phyloP scores from a whole-genome alignment of 1,140 invertebrate species.

The Scaptomyza hsui region DNA sequence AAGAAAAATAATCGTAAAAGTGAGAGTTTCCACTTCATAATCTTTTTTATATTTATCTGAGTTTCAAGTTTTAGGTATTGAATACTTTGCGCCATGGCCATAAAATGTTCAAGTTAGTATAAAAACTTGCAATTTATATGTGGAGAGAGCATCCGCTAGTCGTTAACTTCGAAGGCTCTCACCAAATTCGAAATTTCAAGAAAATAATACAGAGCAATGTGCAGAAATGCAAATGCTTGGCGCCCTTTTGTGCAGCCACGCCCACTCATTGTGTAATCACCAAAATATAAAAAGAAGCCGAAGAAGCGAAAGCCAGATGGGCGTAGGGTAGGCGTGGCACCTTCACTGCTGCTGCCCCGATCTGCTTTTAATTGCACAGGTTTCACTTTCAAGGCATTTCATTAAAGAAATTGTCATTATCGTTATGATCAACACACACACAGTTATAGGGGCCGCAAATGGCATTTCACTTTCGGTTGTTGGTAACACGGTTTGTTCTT shows the following conservation, averaged over 20 bases:
- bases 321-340: constrained; percentile 45
- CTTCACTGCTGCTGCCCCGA: constrained; percentile 12
- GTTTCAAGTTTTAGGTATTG: constrained; percentile 37
- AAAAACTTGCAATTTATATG: too few species aligned
- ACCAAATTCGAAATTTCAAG: constrained; percentile 8
- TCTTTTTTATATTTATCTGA: constrained; percentile 52
- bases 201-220: constrained; percentile 22
- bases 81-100: constrained; percentile 23
- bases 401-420: constrained; percentile 77
- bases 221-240: constrained; percentile 60
- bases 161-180: neutral
- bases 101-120: constrained; percentile 10
- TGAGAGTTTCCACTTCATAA: constrained; percentile 80
- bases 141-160: constrained; percentile 10
- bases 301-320: constrained; percentile 40
- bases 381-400: constrained; percentile 80
- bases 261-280: constrained; percentile 64
- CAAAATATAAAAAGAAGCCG: constrained; percentile 13
- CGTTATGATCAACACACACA: constrained; percentile 57
- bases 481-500: constrained; percentile 65
- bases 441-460: constrained; percentile 14
- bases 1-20: constrained; percentile 82
- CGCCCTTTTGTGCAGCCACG: constrained; percentile 52
- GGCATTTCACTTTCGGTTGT: constrained; percentile 74
- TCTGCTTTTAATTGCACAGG: constrained; percentile 72